Conservation (phyloP, 2,888 invertebrate species). For the Tineola bisselliella region DNA sequence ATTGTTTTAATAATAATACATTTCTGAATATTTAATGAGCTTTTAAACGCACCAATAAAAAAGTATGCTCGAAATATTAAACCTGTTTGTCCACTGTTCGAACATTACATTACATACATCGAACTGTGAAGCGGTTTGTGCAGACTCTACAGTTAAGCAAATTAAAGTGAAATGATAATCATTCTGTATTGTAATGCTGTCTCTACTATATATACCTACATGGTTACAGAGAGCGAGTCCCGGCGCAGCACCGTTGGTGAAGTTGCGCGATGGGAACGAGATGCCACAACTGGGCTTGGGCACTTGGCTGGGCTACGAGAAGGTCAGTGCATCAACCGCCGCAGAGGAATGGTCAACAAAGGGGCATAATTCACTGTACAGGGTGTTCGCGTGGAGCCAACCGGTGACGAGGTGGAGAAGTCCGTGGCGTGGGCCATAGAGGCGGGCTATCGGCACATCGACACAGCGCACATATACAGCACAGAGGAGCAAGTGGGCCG, state of each 20-base stretch:
- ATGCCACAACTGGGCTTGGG: constrained; percentile 73
- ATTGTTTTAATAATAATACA: too few relatives aligned
- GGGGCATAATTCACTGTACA: background rate
- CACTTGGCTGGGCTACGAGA: constrained; percentile 59
- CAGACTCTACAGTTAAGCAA: too few relatives aligned
- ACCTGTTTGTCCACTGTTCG: too few relatives aligned
- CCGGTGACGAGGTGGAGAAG: constrained; percentile 36
- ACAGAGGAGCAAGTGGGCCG: constrained; percentile 65
- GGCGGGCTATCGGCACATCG: constrained; percentile 72
- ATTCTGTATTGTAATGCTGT: too few relatives aligned
- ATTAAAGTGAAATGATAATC: too few relatives aligned
- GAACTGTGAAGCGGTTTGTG: too few relatives aligned
- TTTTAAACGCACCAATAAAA: too few relatives aligned
- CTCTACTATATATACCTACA: too few relatives aligned
- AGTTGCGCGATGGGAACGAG: constrained; percentile 65
- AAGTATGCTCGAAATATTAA: too few relatives aligned
- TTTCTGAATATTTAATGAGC: too few relatives aligned
- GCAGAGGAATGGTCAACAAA: too few relatives aligned
- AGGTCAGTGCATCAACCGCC: background rate
- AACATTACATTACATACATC: too few relatives aligned
- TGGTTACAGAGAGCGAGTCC: background rate
- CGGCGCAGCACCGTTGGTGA: constrained; percentile 40
- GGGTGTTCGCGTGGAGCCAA: constrained; percentile 18
- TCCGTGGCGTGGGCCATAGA: constrained; percentile 68
- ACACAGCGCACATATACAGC: constrained; percentile 70